Evolutionary conservation across 2,113 vertebrate species (phyloP).

Genomic region (Brevimyrus niger): DNA sequence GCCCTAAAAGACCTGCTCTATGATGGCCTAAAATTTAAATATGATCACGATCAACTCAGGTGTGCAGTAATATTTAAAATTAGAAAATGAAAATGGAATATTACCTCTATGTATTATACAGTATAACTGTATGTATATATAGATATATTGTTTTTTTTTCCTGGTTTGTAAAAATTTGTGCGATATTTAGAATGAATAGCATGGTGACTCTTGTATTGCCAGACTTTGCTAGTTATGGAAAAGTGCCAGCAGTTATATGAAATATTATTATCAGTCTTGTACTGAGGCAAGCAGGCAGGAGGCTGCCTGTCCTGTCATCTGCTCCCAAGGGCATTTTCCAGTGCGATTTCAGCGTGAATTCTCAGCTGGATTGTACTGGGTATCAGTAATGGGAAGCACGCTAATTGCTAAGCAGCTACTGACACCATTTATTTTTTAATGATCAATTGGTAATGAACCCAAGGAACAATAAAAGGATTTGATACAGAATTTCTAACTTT

Average conservation of each 20-base stretch:
- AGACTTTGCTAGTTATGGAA: neutral
- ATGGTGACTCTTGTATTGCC: neutral
- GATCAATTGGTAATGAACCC: neutral
- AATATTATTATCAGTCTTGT: neutral
- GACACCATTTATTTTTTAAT: neutral
- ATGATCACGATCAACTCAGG: neutral
- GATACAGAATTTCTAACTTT: neutral
- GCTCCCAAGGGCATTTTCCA: neutral
- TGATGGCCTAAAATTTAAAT: neutral
- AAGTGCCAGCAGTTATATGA: neutral
- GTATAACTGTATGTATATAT: neutral
- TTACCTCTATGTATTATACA: neutral
- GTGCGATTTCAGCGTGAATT: neutral
- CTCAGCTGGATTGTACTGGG: neutral
- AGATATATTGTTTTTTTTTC: neutral
- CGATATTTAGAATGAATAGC: neutral
- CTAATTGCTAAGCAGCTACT: neutral
- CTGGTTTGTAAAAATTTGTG: neutral
- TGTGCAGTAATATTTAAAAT: neutral
- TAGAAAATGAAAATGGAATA: neutral
- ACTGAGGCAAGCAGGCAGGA: neutral
- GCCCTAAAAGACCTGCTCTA: neutral
- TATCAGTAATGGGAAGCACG: neutral
- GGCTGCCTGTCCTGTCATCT: neutral
- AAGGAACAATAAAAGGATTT: neutral